Percentiles rank a stretch among this genome's conserved stretches.
Evolutionary conservation across 2,888 invertebrate species (phyloP).

Genomic region (Brachypalpus laphriformis): DNA sequence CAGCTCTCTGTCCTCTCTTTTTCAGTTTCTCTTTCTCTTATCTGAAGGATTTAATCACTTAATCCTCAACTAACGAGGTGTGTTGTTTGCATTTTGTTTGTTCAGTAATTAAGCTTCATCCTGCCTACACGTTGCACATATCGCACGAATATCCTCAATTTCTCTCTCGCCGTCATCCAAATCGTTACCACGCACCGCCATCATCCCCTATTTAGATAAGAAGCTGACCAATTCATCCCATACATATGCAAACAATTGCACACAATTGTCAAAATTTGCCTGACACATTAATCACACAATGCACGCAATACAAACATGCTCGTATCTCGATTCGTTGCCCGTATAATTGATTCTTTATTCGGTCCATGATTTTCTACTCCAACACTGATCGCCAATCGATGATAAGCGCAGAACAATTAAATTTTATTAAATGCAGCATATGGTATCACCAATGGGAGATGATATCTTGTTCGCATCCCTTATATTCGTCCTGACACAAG

Average conservation of each 20-base stretch:
- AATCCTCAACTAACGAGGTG: slow-evolving; percentile 61
- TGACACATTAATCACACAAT: slow-evolving; percentile 48
- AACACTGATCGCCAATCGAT: slow-evolving; percentile 31
- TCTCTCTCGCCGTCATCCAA: background rate
- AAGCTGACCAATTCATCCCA: slow-evolving; percentile 49
- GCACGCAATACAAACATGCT: slow-evolving; percentile 3
- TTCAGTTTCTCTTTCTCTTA: background rate
- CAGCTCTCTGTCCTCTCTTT: background rate
- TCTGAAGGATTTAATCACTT: slow-evolving; percentile 47
- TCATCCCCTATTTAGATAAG: slow-evolving; percentile 43
- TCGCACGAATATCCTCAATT: background rate
- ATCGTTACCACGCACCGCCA: slow-evolving; percentile 15
- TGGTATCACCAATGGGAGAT: slow-evolving; percentile 23
- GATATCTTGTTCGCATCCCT: slow-evolving; percentile 24
- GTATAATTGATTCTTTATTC: slow-evolving; percentile 49
- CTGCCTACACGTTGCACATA: slow-evolving; percentile 10
- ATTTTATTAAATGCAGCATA: slow-evolving; percentile 33
- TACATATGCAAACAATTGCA: slow-evolving; percentile 52
- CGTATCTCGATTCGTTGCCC: slow-evolving; percentile 30
- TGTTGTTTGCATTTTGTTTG: slow-evolving; percentile 60
- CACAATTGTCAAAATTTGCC: slow-evolving; percentile 55
- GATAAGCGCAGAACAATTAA: slow-evolving; percentile 31
- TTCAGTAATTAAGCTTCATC: slow-evolving; percentile 51
- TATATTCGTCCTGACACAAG: background rate
- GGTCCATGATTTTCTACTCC: slow-evolving; percentile 43